Base-by-base conservation (phyloP, 2,113 vertebrate species). In the Ochotona curzoniae region DNA sequence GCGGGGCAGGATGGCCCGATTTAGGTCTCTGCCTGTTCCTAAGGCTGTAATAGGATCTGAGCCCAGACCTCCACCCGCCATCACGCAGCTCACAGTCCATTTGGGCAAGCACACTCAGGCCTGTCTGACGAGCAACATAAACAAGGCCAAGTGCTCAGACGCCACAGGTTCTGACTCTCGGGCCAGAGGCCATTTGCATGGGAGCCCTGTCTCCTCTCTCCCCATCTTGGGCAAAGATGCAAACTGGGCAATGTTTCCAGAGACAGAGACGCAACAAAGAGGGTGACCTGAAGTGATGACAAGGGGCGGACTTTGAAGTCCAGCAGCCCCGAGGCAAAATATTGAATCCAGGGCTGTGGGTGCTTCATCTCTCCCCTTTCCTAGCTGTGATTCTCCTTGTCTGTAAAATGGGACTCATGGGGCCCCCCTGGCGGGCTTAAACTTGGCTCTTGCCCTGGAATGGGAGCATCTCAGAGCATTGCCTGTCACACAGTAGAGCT, bases 101-200 rank as follows among this genome's bases (percentile, higher is more conserved):
- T 97, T 97, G 97, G 97, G 93, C 70, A 80, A 94, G 90, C 96
- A 96, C 97, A 97, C 96, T 96, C 93, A 95, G 95, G 94, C 91
- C 88, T 96, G 96, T 97, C 96, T 96, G 96, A 93, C 63, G 69
- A 88, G 92, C 95, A 90, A 66, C 83, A 0, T 97, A 97, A 96
- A 97, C 97, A 96, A 49, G 93, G 78, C 90, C 96, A 32, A 91
- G 95, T 12, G 8, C 73, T 47, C 78, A 71, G 94, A 90, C 20
- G 38, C 85, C 11, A 49, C 20, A 83, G 87, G 93, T 94, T 93
- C 44, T 7, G 1, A 10, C 82, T 94, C 79, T 23, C 9, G 85
- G 90, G 91, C 80, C 96, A 90, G 92, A 70, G 89, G 66, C 82
- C 54, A 57, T 88, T 7, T 14, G 30, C 38, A 13, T 5, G 51